Base-by-base conservation (phyloP, 2,888 invertebrate genomes). In the Drosophila pegasa region DNA sequence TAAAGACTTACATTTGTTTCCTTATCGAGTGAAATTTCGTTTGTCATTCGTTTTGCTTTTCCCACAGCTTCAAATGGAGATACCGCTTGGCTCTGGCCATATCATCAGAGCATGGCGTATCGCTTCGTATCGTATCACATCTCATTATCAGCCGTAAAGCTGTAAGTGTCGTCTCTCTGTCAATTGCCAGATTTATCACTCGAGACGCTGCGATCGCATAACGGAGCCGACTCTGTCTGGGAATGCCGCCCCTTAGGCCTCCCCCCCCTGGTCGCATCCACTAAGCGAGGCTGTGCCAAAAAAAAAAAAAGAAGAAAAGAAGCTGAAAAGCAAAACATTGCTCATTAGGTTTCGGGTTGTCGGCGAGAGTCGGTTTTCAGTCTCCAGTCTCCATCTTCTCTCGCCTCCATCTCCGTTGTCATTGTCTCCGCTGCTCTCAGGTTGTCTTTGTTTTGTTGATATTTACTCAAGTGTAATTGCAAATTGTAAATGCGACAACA, bases 401-500 rank as follows among this genome's bases (percentile, higher is more conserved):
- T 41, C 20, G 60, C 63, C 73, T 76, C 50, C 77, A 78, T 76
- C 63, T 61, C 51, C 50, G 69, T 47, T 62, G 66, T 64, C 64
- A 71, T 58, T 71, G 68, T 70, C 57, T 45, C 45, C 56, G 62
- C 35, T 62, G 47, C 40, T 68, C 47, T 64, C 71, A 58, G 45
- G 20, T 65, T 56, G 51, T 59, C 43, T 45, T 43, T 45, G 25
- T 18, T 25, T 27, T 85, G 84, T 87, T 89, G 82, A 81, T 87
- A 82, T 87, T 87, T 87, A 82, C 78, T 82, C 88, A 90, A 86
- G 88, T 88, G 88, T 87, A 88, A 88, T 88, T 88, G 87, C 90
- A 80, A 86, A 89, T 90, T 88, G 89, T 88, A 88, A 88, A 88
- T 80, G 83, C 85, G 88, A 88, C 88, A 83, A 87, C 87, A 82